Evolutionary conservation across 2,113 vertebrate genomes (phyloP).

Genomic region (Sinocyclocheilus maitianheensis): DNA sequence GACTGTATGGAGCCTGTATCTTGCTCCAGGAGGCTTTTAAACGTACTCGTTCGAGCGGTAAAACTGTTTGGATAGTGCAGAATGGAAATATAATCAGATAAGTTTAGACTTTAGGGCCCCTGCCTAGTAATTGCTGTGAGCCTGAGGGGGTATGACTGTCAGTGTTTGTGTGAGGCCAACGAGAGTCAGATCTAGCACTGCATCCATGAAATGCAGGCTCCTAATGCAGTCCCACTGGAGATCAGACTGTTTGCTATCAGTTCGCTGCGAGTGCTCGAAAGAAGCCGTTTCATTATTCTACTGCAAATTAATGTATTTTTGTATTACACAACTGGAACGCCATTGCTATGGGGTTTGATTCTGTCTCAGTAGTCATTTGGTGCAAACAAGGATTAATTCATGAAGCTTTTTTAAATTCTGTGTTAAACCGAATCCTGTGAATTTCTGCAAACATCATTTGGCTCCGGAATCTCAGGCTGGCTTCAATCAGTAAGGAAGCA

Average conservation of each 20-base stretch:
- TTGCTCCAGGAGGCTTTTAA: slow-evolving; percentile 72
- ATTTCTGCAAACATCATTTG: slow-evolving; percentile 16
- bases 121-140: slow-evolving; percentile 73
- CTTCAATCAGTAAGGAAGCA: slow-evolving; percentile 29
- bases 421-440: slow-evolving; percentile 5
- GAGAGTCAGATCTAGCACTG: slow-evolving; percentile 58
- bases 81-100: slow-evolving; percentile 74
- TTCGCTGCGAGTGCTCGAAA: not conserved
- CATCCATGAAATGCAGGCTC: slow-evolving; percentile 62
- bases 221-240: slow-evolving; percentile 56
- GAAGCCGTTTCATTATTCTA: slow-evolving; percentile 41
- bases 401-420: not conserved
- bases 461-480: slow-evolving; percentile 15
- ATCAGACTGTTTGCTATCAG: slow-evolving; percentile 40
- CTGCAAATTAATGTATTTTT: not conserved
- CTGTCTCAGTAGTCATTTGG: not conserved
- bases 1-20: slow-evolving; percentile 31
- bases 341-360: not conserved
- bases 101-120: slow-evolving; percentile 8
- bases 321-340: not conserved
- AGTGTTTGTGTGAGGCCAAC: slow-evolving; percentile 65
- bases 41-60: slow-evolving; percentile 72
- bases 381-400: slow-evolving; percentile 16
- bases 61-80: slow-evolving; percentile 77
- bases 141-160: slow-evolving; percentile 69